phyloP scores from a whole-genome alignment of 2,797 vertebrate genomes.

The Cynodonichthys magdalenae region DNA sequence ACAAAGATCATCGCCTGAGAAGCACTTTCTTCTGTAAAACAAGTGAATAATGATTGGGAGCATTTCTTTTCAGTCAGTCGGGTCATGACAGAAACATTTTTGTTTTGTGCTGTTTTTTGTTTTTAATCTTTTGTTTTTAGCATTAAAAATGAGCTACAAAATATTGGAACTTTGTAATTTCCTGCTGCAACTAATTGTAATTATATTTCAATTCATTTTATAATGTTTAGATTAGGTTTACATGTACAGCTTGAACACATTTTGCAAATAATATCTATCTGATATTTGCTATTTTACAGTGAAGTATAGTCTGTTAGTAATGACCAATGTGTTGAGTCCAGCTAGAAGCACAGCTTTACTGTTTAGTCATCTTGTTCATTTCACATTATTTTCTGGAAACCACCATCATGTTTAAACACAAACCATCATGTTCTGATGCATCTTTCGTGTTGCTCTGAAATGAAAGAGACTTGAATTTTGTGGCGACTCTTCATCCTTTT shows the following conservation, averaged over 20 bases:
- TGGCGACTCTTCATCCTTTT: background rate
- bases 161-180: too few relatives aligned
- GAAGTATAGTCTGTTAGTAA: background rate
- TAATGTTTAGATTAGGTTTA: too few relatives aligned
- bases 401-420: background rate
- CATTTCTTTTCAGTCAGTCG: too few relatives aligned
- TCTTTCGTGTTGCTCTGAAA: constrained; percentile 1
- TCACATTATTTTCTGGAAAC: background rate
- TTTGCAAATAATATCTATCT: background rate
- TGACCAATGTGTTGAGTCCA: background rate
- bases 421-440: background rate
- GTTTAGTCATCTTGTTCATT: constrained; percentile 3
- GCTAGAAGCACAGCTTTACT: background rate
- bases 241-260: background rate
- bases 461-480: constrained; percentile 1
- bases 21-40: too few relatives aligned
- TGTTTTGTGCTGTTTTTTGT: too few relatives aligned
- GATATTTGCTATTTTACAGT: background rate
- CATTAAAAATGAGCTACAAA: too few relatives aligned
- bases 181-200: background rate
- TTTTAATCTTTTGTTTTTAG: too few relatives aligned
- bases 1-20: too few relatives aligned
- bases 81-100: too few relatives aligned
- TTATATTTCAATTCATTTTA: background rate
- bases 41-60: too few relatives aligned